A percentile compares a stretch with the other conserved stretches of the same genome.
Conservation (phyloP, 2,888 invertebrate species). For the Hemithea aestivaria region DNA sequence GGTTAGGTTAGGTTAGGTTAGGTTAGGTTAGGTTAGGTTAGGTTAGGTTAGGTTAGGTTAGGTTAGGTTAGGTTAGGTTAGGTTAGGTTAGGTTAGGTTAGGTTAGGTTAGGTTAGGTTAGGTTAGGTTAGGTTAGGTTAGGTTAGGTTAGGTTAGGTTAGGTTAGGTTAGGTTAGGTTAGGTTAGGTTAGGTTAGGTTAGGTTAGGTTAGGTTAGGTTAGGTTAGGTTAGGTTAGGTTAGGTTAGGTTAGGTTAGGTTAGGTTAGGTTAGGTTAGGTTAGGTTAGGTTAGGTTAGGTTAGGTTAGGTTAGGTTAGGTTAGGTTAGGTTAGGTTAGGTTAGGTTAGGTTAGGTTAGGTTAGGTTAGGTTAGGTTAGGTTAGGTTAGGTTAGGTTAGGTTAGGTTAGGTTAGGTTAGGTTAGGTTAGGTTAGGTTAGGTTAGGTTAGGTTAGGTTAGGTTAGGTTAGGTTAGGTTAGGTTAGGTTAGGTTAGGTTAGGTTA, state of each 20-base stretch:
- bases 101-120: slow-evolving; percentile 10
- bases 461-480: slow-evolving; percentile 22
- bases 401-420: slow-evolving; percentile 22
- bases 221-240: slow-evolving; percentile 10
- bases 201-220: slow-evolving; percentile 8
- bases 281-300: slow-evolving; percentile 19
- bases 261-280: slow-evolving; percentile 15
- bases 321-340: slow-evolving; percentile 20
- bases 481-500: slow-evolving; percentile 21
- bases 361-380: slow-evolving; percentile 24
- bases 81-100: slow-evolving; percentile 11
- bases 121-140: slow-evolving; percentile 13
- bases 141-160: slow-evolving; percentile 11
- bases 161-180: slow-evolving; percentile 11
- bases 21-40: slow-evolving; percentile 21
- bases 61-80: slow-evolving; percentile 12
- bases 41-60: slow-evolving; percentile 20
- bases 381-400: slow-evolving; percentile 23
- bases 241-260: slow-evolving; percentile 12
- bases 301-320: slow-evolving; percentile 21
- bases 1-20: slow-evolving; percentile 20
- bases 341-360: slow-evolving; percentile 22
- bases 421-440: slow-evolving; percentile 17
- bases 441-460: slow-evolving; percentile 18
- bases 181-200: slow-evolving; percentile 11